Conservation (phyloP, 2,113 vertebrate genomes). For the Ctenomys sociabilis region DNA sequence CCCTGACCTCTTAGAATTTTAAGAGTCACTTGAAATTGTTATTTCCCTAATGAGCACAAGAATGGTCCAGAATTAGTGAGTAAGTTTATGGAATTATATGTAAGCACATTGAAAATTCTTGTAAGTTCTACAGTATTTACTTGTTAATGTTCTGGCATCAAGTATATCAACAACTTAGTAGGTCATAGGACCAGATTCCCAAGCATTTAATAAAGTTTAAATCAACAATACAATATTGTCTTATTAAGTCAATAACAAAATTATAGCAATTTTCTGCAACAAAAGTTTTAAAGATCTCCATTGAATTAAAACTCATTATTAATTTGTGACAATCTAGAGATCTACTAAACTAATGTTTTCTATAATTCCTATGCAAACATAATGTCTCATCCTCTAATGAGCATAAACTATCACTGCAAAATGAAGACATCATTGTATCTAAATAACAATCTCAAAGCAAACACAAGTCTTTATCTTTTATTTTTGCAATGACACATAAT, state of each 20-base stretch:
- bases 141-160: background rate
- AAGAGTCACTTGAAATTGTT: background rate
- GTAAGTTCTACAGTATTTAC: background rate
- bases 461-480: background rate
- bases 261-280: background rate
- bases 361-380: background rate
- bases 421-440: background rate
- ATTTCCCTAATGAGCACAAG: background rate
- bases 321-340: background rate
- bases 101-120: background rate
- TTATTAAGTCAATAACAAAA: background rate
- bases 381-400: background rate
- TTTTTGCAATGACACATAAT: background rate
- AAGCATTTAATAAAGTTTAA: background rate
- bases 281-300: background rate
- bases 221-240: background rate
- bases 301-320: background rate
- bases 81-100: background rate
- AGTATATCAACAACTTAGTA: background rate
- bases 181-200: background rate
- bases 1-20: background rate
- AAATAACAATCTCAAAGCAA: background rate
- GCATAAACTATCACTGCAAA: background rate
- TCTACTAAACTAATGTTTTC: background rate
- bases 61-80: background rate